phyloP scores from a whole-genome alignment of 1,140 invertebrate genomes.

The Drosophila ohnishii region DNA sequence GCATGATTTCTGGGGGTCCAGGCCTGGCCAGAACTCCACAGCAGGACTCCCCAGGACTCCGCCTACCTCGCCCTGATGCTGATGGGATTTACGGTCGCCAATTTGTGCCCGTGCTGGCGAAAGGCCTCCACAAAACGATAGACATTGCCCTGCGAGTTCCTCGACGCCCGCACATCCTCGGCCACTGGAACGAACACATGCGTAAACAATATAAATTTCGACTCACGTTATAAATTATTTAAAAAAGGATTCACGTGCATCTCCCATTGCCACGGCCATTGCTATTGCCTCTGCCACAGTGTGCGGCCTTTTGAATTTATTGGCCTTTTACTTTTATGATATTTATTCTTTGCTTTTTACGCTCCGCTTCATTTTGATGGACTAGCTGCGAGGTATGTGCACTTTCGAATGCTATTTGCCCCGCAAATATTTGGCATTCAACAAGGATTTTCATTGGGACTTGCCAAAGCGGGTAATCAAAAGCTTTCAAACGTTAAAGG shows the following conservation, averaged over 20 bases:
- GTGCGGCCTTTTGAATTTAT: constrained; percentile 72
- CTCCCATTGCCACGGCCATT: constrained; percentile 16
- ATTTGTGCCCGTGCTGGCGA: constrained; percentile 84
- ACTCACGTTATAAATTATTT: constrained; percentile 77
- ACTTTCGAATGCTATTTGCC: constrained; percentile 22
- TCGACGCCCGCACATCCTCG: constrained; percentile 66
- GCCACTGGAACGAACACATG: constrained; percentile 72
- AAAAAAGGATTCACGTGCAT: constrained; percentile 62
- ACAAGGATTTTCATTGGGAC: neutral
- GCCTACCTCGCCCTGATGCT: constrained; percentile 84
- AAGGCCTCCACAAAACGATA: constrained; percentile 85
- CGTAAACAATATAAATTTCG: constrained; percentile 78
- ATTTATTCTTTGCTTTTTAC: constrained; percentile 59
- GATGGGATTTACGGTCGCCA: constrained; percentile 84
- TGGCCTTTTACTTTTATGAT: constrained; percentile 77
- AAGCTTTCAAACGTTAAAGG: neutral
- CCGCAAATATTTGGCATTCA: constrained; percentile 10
- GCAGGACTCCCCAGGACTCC: neutral
- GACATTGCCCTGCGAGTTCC: constrained; percentile 75
- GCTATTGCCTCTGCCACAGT: constrained; percentile 14
- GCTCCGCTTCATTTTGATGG: constrained; percentile 28
- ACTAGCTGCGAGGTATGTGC: constrained; percentile 26
- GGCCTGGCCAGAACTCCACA: too few relatives aligned
- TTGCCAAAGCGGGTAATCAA: neutral
- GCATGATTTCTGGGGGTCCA: constrained; percentile 5